Percentiles rank a stretch among this genome's conserved stretches.
These are phyloP conservation scores for Thamnophis elegans DNA, from an alignment of 2,797 vertebrate genomes.

Conservation along the genomic window DNA sequence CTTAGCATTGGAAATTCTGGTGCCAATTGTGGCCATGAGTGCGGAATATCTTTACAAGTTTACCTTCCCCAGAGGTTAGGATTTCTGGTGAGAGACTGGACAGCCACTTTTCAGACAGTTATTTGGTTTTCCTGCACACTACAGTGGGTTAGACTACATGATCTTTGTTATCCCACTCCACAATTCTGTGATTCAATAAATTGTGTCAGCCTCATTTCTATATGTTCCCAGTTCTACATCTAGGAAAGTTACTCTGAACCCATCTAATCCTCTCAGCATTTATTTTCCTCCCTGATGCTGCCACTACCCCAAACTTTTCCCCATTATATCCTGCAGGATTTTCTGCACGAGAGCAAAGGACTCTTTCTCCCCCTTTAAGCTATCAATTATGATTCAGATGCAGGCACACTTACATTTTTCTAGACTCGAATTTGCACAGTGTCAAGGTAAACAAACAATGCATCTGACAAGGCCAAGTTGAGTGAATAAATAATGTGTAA, in stretches of 20 bases:
- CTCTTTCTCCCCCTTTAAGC: not conserved
- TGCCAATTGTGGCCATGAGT: not conserved
- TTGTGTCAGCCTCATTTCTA: not conserved
- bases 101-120: not conserved
- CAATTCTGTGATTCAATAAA: not conserved
- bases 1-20: not conserved
- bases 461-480: not conserved
- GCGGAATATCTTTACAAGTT: not conserved
- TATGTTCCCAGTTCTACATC: not conserved
- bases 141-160: not conserved
- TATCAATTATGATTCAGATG: not conserved
- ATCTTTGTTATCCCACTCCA: not conserved
- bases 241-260: not conserved
- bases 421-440: slow-evolving; percentile 29
- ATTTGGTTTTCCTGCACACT: not conserved
- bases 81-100: not conserved
- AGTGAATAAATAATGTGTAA: slow-evolving; percentile 30
- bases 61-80: not conserved
- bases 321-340: slow-evolving; percentile 23
- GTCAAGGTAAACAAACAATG: not conserved
- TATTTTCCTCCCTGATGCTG: slow-evolving; percentile 1
- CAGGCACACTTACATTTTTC: not conserved
- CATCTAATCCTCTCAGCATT: not conserved
- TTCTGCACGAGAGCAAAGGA: slow-evolving; percentile 27
- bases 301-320: not conserved